Conservation (phyloP, 1,140 invertebrate genomes). For the Drosophila yakuba region DNA sequence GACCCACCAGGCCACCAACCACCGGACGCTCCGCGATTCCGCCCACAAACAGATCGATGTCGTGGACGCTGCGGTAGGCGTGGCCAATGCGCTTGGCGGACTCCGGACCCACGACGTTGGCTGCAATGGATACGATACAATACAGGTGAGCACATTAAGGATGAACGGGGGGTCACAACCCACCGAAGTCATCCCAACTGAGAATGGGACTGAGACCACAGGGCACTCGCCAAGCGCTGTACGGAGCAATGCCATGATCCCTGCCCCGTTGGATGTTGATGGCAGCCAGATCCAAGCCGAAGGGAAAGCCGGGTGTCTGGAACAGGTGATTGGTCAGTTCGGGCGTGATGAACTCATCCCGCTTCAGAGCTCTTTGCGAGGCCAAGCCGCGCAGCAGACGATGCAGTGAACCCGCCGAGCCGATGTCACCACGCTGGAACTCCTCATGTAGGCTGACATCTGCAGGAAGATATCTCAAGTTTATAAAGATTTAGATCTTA, state of each 20-base stretch:
- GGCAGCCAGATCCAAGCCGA: slow-evolving; percentile 95
- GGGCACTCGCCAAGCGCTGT: slow-evolving; percentile 92
- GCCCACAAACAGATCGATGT: slow-evolving; percentile 96
- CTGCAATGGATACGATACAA: slow-evolving; percentile 31
- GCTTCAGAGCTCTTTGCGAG: slow-evolving; percentile 91
- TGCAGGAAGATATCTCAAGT: slow-evolving; percentile 65
- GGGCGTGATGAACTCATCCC: slow-evolving; percentile 92
- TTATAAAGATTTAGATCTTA: not conserved
- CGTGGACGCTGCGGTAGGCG: slow-evolving; percentile 91
- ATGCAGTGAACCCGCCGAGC: slow-evolving; percentile 91
- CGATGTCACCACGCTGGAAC: slow-evolving; percentile 86
- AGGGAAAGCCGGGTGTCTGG: slow-evolving; percentile 89
- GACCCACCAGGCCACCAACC: slow-evolving; percentile 93
- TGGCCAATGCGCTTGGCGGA: slow-evolving; percentile 87
- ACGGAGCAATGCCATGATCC: slow-evolving; percentile 95
- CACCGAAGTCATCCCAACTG: slow-evolving; percentile 90
- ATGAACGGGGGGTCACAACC: not conserved
- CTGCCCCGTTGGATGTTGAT: slow-evolving; percentile 95
- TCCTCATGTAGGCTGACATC: slow-evolving; percentile 93
- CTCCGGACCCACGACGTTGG: slow-evolving; percentile 89
- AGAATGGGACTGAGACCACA: slow-evolving; percentile 90
- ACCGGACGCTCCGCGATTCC: slow-evolving; percentile 93
- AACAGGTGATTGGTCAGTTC: slow-evolving; percentile 95
- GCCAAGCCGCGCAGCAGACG: slow-evolving; percentile 91
- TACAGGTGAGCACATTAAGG: not conserved